phyloP scores from a whole-genome alignment of 2,888 invertebrate species.

The Leptothorax acervorum region DNA sequence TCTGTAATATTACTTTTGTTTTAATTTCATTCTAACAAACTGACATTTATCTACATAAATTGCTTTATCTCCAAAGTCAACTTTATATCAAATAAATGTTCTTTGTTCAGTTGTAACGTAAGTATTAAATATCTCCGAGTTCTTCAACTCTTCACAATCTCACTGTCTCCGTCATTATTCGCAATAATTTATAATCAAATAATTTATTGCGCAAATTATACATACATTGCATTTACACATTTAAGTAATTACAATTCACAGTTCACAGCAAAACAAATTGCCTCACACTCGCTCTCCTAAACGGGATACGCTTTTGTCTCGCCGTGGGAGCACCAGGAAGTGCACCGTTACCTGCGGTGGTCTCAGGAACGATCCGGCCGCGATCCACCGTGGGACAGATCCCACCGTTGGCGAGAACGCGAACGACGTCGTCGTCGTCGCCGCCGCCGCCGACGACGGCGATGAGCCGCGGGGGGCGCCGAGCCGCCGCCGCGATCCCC shows the following conservation, averaged over 20 bases:
- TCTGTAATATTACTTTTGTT: neutral
- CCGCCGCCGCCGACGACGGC: neutral
- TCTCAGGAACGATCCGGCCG: slow-evolving; percentile 59
- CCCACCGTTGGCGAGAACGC: neutral
- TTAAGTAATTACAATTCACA: too few relatives aligned
- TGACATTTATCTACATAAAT: neutral
- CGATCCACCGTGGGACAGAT: slow-evolving; percentile 15
- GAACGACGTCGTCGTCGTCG: neutral
- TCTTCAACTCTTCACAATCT: neutral
- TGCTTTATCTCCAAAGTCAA: neutral
- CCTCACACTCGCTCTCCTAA: too few relatives aligned
- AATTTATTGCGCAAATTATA: too few relatives aligned
- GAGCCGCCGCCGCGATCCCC: slow-evolving; percentile 8
- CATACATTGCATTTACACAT: too few relatives aligned
- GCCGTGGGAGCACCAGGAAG: neutral
- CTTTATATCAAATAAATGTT: neutral
- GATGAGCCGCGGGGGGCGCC: slow-evolving; percentile 22
- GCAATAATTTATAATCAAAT: neutral
- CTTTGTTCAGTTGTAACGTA: neutral
- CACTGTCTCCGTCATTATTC: neutral
- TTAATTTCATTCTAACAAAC: neutral
- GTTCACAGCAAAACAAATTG: neutral
- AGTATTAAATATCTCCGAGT: neutral
- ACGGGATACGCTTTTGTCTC: too few relatives aligned
- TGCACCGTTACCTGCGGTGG: slow-evolving; percentile 57